These are phyloP conservation scores for Acromyrmex charruanus DNA, from an alignment of 1,140 invertebrate genomes.

Conservation along the genomic window DNA sequence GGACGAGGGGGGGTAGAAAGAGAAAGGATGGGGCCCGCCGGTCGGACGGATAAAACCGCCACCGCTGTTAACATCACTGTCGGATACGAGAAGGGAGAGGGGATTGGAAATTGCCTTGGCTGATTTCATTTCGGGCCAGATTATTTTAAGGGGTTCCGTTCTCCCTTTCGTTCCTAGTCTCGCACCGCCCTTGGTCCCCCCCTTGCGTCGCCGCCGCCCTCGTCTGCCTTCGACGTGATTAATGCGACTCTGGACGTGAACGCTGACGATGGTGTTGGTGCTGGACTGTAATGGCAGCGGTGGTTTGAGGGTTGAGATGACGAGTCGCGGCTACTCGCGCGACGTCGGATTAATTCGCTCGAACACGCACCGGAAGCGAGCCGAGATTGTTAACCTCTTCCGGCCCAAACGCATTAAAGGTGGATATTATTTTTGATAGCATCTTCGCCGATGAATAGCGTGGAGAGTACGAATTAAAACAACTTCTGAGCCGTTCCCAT, in stretches of 20 bases:
- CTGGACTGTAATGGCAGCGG: not conserved
- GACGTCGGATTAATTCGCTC: slow-evolving; percentile 76
- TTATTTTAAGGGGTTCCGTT: slow-evolving; percentile 85
- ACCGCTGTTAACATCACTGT: slow-evolving; percentile 73
- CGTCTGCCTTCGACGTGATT: slow-evolving; percentile 77
- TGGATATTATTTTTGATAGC: slow-evolving; percentile 54
- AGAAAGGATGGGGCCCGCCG: slow-evolving; percentile 38
- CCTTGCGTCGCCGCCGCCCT: slow-evolving; percentile 32
- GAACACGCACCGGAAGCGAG: slow-evolving; percentile 50
- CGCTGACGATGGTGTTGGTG: not conserved
- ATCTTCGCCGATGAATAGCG: slow-evolving; percentile 49
- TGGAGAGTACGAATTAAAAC: slow-evolving; percentile 39
- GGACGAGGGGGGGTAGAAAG: slow-evolving; percentile 25
- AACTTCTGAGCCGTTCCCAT: slow-evolving; percentile 30
- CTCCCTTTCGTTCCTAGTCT: slow-evolving; percentile 74
- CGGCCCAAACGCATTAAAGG: slow-evolving; percentile 55
- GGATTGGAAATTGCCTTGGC: slow-evolving; percentile 84
- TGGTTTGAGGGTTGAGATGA: slow-evolving; percentile 53
- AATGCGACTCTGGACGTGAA: slow-evolving; percentile 80
- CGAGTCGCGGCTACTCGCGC: slow-evolving; percentile 60
- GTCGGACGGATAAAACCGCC: slow-evolving; percentile 70
- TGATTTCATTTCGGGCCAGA: slow-evolving; percentile 86
- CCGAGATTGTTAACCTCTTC: slow-evolving; percentile 61
- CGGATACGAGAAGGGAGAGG: slow-evolving; percentile 58
- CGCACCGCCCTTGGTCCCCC: slow-evolving; percentile 42